Evolutionary conservation across 2,797 vertebrate species (phyloP).

Genomic region (Alca torda): DNA sequence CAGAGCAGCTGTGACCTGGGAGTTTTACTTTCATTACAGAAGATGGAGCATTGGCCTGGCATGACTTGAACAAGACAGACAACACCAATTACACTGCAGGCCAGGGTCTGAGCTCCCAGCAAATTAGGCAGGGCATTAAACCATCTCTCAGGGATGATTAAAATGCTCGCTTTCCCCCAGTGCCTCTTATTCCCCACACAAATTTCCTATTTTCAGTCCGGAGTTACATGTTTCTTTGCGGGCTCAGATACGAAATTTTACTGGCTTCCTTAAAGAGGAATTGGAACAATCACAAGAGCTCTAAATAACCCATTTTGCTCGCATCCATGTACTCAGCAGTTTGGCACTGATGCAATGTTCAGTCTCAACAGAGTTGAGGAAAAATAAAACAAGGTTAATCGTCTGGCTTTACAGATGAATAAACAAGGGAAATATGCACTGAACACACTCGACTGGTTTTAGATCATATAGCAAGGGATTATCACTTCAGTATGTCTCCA

Average conservation of each 20-base stretch:
- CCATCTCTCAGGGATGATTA: not conserved
- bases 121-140: not conserved
- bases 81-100: not conserved
- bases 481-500: not conserved
- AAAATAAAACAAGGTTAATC: constrained; percentile 15
- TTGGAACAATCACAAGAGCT: not conserved
- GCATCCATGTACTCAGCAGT: not conserved
- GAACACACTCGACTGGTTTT: not conserved
- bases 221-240: not conserved
- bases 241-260: not conserved
- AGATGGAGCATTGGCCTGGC: not conserved
- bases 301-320: constrained; percentile 11
- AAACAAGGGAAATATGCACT: not conserved
- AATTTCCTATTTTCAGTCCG: not conserved
- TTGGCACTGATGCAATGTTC: not conserved
- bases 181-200: not conserved
- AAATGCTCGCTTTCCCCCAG: not conserved
- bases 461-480: not conserved
- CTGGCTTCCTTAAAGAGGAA: constrained; percentile 7
- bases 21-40: not conserved
- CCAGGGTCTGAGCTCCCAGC: not conserved
- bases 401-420: not conserved
- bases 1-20: not conserved
- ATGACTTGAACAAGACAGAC: not conserved
- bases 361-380: not conserved